Evolutionary conservation across 2,888 invertebrate genomes (phyloP), one percentile per base, ranked within the genome.

Genomic region (Drosophila tanythrix): DNA sequence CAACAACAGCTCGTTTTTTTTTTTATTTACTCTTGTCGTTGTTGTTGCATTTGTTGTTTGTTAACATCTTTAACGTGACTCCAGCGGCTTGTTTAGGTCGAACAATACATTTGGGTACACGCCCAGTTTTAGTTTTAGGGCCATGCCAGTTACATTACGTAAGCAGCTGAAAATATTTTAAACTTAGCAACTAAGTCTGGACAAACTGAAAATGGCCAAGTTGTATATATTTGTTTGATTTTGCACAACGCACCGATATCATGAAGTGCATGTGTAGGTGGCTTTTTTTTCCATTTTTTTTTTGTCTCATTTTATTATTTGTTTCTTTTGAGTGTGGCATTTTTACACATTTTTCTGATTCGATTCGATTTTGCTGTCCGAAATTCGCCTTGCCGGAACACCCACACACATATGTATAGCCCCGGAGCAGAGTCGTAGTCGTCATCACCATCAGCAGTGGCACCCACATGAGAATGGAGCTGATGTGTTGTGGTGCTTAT

Each of bases 351-450:
- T 74, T 82, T 70, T 80, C 58, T n/a, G 82, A 21, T 60, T 74
- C 62, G 53, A 48, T 52, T 68, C 68, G 80, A 79, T 79, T 74
- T 79, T 74, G 79, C 83, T 86, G 85, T 87, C 85, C 85, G 89
- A 85, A 89, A 77, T 82, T 76, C 59, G 88, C 88, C 88, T 83
- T 83, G 82, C 71, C 58, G 51, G 62, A 36, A 70, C 76, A 52
- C 83, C 87, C 79, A 86, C 74, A 53, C 52, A 50, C 36, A 27
- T 58, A 61, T 51, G 57, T 55, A 72, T 70, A 29, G 35, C 60
- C 52, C 48, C 25, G 21, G 27, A 50, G 72, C 43, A n/a, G 29
- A 58, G 61, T 52, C 57, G 36, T 21, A 72, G 60, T 61, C 57
- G 51, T 59, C 61, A 38, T 65, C 52, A 55, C 36, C 36, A 36